Evolutionary conservation across 2,888 invertebrate genomes (phyloP), one percentile per base, ranked within the genome.

Genomic region (Eulithis prunata): DNA sequence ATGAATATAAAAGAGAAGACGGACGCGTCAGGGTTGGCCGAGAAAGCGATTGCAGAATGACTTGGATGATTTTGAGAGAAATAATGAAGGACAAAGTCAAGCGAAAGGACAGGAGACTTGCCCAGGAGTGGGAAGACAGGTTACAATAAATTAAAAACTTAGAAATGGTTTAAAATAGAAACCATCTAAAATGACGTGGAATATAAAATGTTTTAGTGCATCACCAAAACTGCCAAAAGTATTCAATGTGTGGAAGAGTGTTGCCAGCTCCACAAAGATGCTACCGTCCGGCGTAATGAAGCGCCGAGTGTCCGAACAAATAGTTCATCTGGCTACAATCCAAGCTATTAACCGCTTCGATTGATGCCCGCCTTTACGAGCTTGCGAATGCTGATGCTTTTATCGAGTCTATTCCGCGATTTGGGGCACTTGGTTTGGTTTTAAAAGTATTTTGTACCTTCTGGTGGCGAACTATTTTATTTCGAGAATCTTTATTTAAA

Each of bases 331-430:
- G 83, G 83, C 83, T 61, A 61, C 60, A 68, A 72, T 78, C 83
- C 83, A 83, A 82, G 77, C 79, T 79, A 83, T 83, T 82, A 83
- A 77, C 74, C 77, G 72, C 71, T 71, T 71, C 53, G 65, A 68
- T 59, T 65, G 67, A 70, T 68, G 57, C 56, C 32, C 46, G 64
- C 64, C 55, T 60, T 63, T 57, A 53, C 62, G 60, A 57, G 66
- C 70, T 72, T 69, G 62, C 75, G 72, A 75, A 71, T 72, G 69
- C 60, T 65, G 53, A 68, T 65, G 71, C 73, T 69, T 71, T 75
- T 74, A 66, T 49, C 62, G 57, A 70, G 53, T 71, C 70, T 70
- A 53, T 57, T 63, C 60, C 41, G 53, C 52, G 47, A 62, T 64
- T 64, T 60, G 47, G 64, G 53, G 46, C 52, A 49, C 41, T 58